Evolutionary conservation across 2,888 invertebrate genomes (phyloP).

Genomic region (Germaria angustata): DNA sequence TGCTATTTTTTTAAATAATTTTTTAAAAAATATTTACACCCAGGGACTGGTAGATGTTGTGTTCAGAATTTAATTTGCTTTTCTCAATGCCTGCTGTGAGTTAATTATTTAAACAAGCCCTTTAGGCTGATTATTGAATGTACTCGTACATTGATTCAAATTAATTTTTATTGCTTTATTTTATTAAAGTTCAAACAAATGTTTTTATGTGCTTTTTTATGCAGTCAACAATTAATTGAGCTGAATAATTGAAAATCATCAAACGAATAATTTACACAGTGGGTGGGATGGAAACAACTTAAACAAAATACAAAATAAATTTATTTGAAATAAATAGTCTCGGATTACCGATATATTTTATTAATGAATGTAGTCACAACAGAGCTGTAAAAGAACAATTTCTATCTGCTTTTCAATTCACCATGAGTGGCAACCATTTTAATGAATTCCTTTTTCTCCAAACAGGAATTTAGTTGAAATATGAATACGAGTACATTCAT

Average conservation of each 20-base stretch:
- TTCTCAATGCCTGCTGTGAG: constrained; percentile 37
- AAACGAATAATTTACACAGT: constrained; percentile 54
- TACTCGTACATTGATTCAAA: constrained; percentile 50
- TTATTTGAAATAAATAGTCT: background rate
- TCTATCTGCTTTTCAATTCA: background rate
- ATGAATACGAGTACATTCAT: no score
- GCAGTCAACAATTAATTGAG: background rate
- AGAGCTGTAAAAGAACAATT: no score
- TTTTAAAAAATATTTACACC: no score
- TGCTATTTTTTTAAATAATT: no score
- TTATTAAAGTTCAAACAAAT: background rate
- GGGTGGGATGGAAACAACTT: constrained; percentile 31
- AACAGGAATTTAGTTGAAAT: no score
- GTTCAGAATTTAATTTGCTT: background rate
- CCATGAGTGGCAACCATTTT: no score
- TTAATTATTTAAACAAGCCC: constrained; percentile 45
- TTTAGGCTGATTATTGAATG: constrained; percentile 54
- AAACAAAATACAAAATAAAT: background rate
- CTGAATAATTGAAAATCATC: constrained; percentile 56
- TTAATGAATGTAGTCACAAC: no score
- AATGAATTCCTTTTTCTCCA: no score
- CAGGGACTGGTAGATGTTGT: background rate
- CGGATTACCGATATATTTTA: background rate
- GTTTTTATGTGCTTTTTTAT: constrained; percentile 17
- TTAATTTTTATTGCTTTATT: constrained; percentile 35